Conservation (phyloP, 2,888 invertebrate species). For the Sthenelais limicola region DNA sequence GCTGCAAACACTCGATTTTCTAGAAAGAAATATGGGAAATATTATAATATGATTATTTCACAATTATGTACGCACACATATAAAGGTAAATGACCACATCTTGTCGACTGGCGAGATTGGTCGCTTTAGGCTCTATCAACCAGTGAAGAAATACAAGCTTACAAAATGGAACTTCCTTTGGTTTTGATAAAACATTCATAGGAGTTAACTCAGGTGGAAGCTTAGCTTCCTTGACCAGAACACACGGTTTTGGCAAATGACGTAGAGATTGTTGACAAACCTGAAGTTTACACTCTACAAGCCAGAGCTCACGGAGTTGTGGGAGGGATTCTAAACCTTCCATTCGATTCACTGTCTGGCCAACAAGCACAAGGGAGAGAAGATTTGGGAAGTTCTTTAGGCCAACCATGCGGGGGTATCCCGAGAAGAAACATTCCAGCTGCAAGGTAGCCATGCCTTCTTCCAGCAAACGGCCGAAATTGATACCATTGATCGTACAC, state of each 20-base stretch:
- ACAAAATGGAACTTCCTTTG: too few species aligned
- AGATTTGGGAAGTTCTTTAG: slow-evolving; percentile 69
- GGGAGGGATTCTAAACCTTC: slow-evolving; percentile 50
- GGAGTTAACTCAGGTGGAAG: too few species aligned
- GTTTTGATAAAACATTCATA: too few species aligned
- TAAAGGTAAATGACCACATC: too few species aligned
- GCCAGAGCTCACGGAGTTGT: slow-evolving; percentile 57
- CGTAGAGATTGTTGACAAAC: slow-evolving; percentile 44
- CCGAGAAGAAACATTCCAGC: slow-evolving; percentile 71
- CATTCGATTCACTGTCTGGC: slow-evolving; percentile 51
- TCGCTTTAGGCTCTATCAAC: too few species aligned
- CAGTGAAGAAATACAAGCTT: too few species aligned
- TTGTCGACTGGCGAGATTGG: too few species aligned
- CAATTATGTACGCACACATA: too few species aligned
- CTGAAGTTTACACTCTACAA: slow-evolving; percentile 55
- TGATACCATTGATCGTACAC: slow-evolving; percentile 67
- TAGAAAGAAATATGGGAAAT: too few species aligned
- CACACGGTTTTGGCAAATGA: too few species aligned
- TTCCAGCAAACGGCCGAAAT: slow-evolving; percentile 56
- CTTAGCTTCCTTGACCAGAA: too few species aligned
- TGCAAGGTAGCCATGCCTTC: slow-evolving; percentile 59
- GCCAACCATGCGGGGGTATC: slow-evolving; percentile 66
- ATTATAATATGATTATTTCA: too few species aligned
- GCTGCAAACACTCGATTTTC: slow-evolving; percentile 67
- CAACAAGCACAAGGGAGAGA: slow-evolving; percentile 48